Percentiles rank a stretch among this genome's conserved stretches.
phyloP scores from a whole-genome alignment of 2,113 vertebrate species.

The Lycaon pictus region DNA sequence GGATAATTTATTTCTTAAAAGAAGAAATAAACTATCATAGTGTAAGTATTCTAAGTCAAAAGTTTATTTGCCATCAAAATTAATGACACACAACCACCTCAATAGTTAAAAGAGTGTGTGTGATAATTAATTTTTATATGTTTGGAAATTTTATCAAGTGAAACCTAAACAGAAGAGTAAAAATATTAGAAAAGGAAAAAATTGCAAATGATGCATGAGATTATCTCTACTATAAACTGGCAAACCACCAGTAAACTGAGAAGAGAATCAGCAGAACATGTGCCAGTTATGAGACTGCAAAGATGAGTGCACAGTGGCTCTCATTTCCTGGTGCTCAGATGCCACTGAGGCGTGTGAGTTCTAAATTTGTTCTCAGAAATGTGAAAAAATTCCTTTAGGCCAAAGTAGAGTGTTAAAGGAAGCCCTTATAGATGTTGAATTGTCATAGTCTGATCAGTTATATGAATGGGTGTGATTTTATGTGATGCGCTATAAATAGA shows the following conservation, averaged over 20 bases:
- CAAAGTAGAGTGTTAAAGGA: not conserved
- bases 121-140: constrained; percentile 20
- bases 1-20: constrained; percentile 10
- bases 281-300: not conserved
- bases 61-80: not conserved
- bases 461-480: not conserved
- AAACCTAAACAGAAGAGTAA: constrained; percentile 15
- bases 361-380: not conserved
- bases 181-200: not conserved
- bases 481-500: not conserved
- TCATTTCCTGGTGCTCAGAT: not conserved
- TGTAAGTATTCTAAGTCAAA: not conserved
- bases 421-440: not conserved
- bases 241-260: not conserved
- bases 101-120: not conserved
- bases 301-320: not conserved
- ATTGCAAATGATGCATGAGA: not conserved
- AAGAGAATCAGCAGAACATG: not conserved
- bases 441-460: not conserved
- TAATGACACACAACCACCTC: not conserved
- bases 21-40: not conserved
- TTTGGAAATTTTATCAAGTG: constrained; percentile 12
- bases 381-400: not conserved
- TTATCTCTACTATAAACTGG: not conserved
- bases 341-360: not conserved